Conservation (phyloP, 2,888 invertebrate species). For the Amblyjoppa fuscipennis region DNA sequence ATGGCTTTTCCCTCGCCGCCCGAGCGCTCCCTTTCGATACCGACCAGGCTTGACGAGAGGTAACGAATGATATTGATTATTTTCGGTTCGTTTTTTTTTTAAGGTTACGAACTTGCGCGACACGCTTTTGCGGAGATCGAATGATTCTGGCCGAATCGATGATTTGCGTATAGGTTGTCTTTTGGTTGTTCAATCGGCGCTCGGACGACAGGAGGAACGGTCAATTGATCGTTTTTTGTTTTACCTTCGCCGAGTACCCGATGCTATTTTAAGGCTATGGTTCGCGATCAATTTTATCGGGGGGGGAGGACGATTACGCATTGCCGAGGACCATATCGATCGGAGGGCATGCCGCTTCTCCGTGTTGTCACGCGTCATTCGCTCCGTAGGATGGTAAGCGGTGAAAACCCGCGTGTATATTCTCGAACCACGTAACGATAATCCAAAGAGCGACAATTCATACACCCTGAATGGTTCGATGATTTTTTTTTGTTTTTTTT, state of each 20-base stretch:
- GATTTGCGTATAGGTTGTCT: no score
- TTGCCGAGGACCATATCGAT: slow-evolving; percentile 61
- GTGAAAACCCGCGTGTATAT: slow-evolving; percentile 1
- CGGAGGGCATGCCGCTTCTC: slow-evolving; percentile 6
- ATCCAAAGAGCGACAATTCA: background rate
- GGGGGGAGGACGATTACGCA: slow-evolving; percentile 31
- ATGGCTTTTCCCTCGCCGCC: background rate
- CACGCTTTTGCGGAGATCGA: no score
- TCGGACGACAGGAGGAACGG: no score
- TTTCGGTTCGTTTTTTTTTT: background rate
- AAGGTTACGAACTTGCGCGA: background rate
- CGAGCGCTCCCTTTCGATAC: background rate
- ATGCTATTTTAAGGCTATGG: background rate
- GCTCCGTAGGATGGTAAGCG: background rate
- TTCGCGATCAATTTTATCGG: slow-evolving; percentile 15
- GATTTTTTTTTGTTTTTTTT: background rate
- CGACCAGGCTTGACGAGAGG: background rate
- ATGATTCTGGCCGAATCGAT: no score
- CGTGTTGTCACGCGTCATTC: slow-evolving; percentile 30
- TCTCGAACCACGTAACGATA: background rate
- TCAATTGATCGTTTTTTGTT: background rate
- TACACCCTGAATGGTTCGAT: background rate
- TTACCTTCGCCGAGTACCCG: background rate
- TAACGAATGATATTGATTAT: background rate
- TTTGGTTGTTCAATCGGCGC: no score